phyloP scores from a whole-genome alignment of 1,140 invertebrate species.

The Metaphire vulgaris region DNA sequence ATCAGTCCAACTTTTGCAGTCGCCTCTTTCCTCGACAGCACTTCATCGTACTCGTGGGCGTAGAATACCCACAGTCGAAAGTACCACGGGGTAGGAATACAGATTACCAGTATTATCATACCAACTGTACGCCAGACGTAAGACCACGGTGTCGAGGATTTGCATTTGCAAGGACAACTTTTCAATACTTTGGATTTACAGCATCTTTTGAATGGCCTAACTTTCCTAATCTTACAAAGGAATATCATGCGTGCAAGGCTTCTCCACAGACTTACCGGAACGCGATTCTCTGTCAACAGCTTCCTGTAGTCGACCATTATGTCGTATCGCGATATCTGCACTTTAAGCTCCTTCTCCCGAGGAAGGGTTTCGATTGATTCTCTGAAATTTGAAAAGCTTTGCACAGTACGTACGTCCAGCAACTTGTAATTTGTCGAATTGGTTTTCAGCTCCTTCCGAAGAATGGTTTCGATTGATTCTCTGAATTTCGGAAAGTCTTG shows the following conservation, averaged over 20 bases:
- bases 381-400: conserved; percentile 23
- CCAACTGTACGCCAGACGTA: conserved; percentile 32
- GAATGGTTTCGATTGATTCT: too few relatives aligned
- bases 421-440: conserved; percentile 8
- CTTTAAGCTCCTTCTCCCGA: too few relatives aligned
- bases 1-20: conserved; percentile 32
- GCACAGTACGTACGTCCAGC: conserved; percentile 1
- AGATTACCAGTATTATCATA: conserved; percentile 36
- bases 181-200: conserved; percentile 23
- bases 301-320: conserved; percentile 27
- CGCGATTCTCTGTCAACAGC: conserved; percentile 28
- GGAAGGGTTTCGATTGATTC: conserved; percentile 9
- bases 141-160: conserved; percentile 11
- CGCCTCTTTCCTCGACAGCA: conserved; percentile 32
- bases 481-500: too few relatives aligned
- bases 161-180: neutral
- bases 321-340: conserved; percentile 27
- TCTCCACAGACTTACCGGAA: conserved; percentile 21
- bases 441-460: too few relatives aligned
- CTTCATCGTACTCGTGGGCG: conserved; percentile 41
- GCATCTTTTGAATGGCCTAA: conserved; percentile 21
- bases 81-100: conserved; percentile 43
- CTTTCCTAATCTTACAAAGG: conserved; percentile 18
- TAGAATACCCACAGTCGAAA: conserved; percentile 44
- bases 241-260: conserved; percentile 19